phyloP scores from a whole-genome alignment of 2,888 invertebrate species.

The Lysandra bellargus region DNA sequence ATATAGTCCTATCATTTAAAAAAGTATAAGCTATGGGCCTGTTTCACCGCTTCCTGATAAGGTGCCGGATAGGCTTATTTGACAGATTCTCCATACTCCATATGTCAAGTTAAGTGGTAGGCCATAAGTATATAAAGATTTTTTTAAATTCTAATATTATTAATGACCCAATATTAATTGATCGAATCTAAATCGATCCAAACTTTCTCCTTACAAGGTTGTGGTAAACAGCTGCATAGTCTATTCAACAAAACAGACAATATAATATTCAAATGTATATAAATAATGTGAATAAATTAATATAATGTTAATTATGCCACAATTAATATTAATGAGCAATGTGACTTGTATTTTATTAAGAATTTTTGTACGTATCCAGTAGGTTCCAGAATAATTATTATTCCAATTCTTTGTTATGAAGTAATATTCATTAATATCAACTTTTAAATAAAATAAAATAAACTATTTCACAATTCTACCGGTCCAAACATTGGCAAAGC shows the following conservation, averaged over 20 bases:
- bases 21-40: no score
- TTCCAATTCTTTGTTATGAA: background rate
- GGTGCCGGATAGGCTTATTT: no score
- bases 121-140: no score
- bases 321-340: constrained; percentile 17
- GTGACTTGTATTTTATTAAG: constrained; percentile 3
- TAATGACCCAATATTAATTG: constrained; percentile 11
- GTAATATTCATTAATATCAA: background rate
- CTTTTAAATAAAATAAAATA: background rate
- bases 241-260: background rate
- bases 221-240: background rate
- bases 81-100: no score
- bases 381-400: background rate
- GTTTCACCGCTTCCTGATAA: no score
- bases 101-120: no score
- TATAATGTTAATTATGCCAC: background rate
- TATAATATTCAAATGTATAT: background rate
- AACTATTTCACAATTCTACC: background rate
- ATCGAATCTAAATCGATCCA: constrained; percentile 1
- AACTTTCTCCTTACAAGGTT: background rate
- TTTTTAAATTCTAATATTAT: background rate
- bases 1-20: no score
- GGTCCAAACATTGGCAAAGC: background rate
- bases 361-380: background rate
- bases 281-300: constrained; percentile 8